Evolutionary conservation across 2,797 vertebrate genomes (phyloP).

Genomic region (Micromesistius poutassou): DNA sequence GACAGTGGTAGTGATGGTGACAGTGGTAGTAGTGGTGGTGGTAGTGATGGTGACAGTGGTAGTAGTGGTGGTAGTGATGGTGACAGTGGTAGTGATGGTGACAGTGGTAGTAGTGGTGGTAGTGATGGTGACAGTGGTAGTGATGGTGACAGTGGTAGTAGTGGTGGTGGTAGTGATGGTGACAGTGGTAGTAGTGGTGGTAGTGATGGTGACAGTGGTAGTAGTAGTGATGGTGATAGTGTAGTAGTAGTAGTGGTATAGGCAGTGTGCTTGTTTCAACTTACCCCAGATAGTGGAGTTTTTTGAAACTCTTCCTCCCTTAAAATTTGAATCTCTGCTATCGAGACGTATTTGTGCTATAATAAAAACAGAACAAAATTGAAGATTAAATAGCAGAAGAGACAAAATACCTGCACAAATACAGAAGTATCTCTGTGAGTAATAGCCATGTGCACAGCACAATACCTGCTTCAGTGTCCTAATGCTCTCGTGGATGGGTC

Average conservation of each 20-base stretch:
- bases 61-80: no score
- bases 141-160: not conserved
- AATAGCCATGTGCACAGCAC: not conserved
- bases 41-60: no score
- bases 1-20: constrained; percentile 35
- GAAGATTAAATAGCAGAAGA: not conserved
- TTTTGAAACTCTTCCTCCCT: constrained; percentile 95
- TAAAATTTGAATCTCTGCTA: constrained; percentile 90
- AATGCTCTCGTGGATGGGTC: constrained; percentile 98
- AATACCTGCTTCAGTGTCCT: constrained; percentile 91
- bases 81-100: no score
- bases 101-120: no score
- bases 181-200: no score
- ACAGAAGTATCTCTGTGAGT: not conserved
- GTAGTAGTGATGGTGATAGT: no score
- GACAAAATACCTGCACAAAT: not conserved
- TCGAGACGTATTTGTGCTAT: constrained; percentile 95
- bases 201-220: no score
- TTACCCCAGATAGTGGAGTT: constrained; percentile 91
- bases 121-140: not conserved
- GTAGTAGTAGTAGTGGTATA: not conserved
- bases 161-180: constrained; percentile 61
- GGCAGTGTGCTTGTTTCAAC: constrained; percentile 37
- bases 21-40: no score
- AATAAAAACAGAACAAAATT: constrained; percentile 11